Evolutionary conservation across 2,888 invertebrate species (phyloP).

Genomic region (Invenusta paracnida): DNA sequence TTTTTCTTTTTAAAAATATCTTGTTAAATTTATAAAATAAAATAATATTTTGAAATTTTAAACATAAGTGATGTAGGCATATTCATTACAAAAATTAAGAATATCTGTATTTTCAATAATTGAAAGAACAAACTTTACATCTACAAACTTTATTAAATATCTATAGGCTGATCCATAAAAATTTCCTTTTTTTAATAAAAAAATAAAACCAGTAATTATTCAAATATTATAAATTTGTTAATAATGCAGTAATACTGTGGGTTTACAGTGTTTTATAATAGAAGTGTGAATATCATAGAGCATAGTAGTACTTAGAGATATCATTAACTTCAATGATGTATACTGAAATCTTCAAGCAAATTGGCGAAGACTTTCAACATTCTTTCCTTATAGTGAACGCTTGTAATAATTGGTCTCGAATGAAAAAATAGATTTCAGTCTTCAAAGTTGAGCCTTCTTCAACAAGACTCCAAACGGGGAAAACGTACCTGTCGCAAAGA

Average conservation of each 20-base stretch:
- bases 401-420: background rate
- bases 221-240: background rate
- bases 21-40: too few species aligned
- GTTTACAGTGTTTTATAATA: background rate
- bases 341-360: background rate
- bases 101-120: too few species aligned
- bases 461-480: background rate
- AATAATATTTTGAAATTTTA: too few species aligned
- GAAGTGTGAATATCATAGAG: background rate
- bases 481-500: too few species aligned
- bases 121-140: too few species aligned
- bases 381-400: background rate
- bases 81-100: too few species aligned
- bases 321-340: background rate
- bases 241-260: background rate
- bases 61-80: too few species aligned
- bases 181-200: background rate
- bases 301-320: background rate
- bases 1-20: too few species aligned
- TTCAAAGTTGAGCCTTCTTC: background rate
- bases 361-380: background rate
- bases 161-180: background rate
- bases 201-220: background rate
- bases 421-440: background rate
- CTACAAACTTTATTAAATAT: too few species aligned